Base-by-base conservation (phyloP, 2,797 vertebrate genomes). In the Microchirus variegatus region DNA sequence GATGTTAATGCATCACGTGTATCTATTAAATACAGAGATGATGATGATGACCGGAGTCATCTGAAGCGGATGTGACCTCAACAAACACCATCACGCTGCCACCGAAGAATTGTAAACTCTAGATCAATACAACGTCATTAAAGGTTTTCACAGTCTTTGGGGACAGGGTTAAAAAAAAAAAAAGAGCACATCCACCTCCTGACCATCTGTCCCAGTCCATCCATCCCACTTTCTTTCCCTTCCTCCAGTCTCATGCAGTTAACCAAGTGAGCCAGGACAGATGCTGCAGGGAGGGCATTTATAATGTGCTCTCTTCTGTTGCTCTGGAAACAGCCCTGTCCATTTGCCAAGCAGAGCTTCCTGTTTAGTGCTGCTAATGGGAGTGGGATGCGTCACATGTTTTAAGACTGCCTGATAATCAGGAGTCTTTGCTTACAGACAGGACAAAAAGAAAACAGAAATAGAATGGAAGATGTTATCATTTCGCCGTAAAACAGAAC, bases 311-410 rank as follows among this genome's bases (percentile, higher is more conserved):
- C 49, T 53, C 55, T 47, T 36, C 46, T 58, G 74, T 77, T 14
- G 18, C 78, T 46, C 44, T 16, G 49, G 85, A 79, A 85, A 86
- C 73, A 17, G 53, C 53, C 59, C 61, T 61, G 63, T 82, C 70
- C 62, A 78, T 76, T 74, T 84, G 61, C 66, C 73, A 66, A 63
- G 54, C 62, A 59, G 49, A 31, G 71, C 74, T 84, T 88, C 85
- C 86, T 82, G 86, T 83, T 75, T 52, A 40, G 55, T 57, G 45
- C 52, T 82, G 59, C 63, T 63, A 63, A 12, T 58, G 66, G 71
- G n/a, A n/a, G 55, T 19, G 71, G 73, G 73, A 50, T 45, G n/a
- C 1, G 5, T 64, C 46, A 8, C 45, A 44, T 54, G n/a, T 59
- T 63, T 22, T 43, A 36, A 77, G 16, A 18, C 42, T 57, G 38